These are phyloP conservation scores for Caerostris darwini DNA, from an alignment of 1,140 invertebrate genomes.

Conservation along the genomic window DNA sequence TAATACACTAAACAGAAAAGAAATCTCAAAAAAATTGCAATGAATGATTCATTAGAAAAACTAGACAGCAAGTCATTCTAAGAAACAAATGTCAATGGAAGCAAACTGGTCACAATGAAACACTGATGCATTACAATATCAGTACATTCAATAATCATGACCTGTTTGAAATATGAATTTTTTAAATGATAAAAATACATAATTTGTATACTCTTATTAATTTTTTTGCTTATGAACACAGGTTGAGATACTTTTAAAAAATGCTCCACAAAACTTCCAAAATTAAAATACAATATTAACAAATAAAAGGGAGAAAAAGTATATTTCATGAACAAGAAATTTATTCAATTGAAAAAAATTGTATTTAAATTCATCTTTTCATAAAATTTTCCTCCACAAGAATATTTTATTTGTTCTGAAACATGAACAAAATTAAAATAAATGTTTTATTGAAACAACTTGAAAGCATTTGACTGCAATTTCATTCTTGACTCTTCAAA, in stretches of 20 bases:
- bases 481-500: too few relatives aligned
- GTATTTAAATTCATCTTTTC: too few relatives aligned
- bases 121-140: not conserved
- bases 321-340: too few relatives aligned
- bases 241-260: not conserved
- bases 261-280: not conserved
- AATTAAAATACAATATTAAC: not conserved
- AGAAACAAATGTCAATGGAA: conserved; percentile 21
- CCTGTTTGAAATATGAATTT: not conserved
- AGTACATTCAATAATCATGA: not conserved
- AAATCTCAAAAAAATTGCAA: not conserved
- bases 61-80: conserved; percentile 5
- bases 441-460: too few relatives aligned
- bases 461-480: too few relatives aligned
- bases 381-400: too few relatives aligned
- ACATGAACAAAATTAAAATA: too few relatives aligned
- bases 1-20: conserved; percentile 21
- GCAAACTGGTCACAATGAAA: conserved; percentile 1
- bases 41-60: conserved; percentile 30
- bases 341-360: too few relatives aligned
- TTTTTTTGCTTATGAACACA: not conserved
- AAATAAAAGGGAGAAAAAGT: not conserved
- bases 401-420: too few relatives aligned
- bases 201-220: not conserved
- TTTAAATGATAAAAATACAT: not conserved